Evolutionary conservation across 2,888 invertebrate genomes (phyloP), one percentile per base, ranked within the genome.

Genomic region (Synergus gifuensis): DNA sequence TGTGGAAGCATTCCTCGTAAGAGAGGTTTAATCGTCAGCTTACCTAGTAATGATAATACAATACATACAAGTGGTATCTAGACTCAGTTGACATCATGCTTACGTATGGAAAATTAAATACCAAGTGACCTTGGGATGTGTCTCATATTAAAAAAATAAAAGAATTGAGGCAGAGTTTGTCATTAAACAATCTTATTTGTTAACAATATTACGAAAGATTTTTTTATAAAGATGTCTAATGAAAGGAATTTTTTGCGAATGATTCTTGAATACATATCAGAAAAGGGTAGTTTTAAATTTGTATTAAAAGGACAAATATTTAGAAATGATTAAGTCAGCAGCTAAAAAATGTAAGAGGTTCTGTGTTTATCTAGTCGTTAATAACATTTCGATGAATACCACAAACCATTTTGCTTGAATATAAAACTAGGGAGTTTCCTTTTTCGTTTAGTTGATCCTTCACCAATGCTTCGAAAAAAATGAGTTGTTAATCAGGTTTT

Each of bases 21-120:
- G 16, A n/a, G 54, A 58, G 54, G 54, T 69, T 69, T 16, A 54
- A 14, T 18, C 49, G 49, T 73, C 16, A 73, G 46, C 69, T 73
- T 73, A 73, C 69, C 28, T 73, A 54, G 73, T 54, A 73, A 73
- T 73, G 54, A 73, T 73, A 54, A 36, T 54, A 28, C 22, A 28
- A 28, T 1, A 12, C 14, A 46, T 46, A n/a, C 28, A 28, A 28
- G 54, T 73, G 54, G n/a, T 58, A 73, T 73, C 54, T 73, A 58
- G 54, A 8, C 18, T 58, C n/a, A 69, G 69, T 69, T 69, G 69
- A 69, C 22, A 49, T 69, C 69, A 69, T 49, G 69, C 49, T 69
- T 69, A 49, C 49, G 49, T 69, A 28, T 12, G 49, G 46, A 69
- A 69, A 69, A 73, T 73, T 40, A 12, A 54, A 73, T 73, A 12